Evolutionary conservation across 2,888 invertebrate genomes (phyloP).

Genomic region (Cabera pusaria): DNA sequence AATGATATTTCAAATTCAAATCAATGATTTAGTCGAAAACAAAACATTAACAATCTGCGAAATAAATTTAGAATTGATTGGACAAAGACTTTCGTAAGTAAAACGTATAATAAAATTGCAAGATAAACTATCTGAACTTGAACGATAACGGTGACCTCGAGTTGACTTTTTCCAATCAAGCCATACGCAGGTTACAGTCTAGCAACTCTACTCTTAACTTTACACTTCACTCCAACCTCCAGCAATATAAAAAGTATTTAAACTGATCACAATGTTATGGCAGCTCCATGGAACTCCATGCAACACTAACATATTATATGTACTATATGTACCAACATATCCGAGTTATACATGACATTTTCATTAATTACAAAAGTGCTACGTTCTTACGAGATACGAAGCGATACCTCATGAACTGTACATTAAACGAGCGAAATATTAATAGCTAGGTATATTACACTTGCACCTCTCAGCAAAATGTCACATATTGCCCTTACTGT

Average conservation of each 20-base stretch:
- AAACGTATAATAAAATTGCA: constrained; percentile 43
- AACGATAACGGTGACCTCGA: constrained; percentile 52
- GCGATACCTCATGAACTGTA: constrained; percentile 45
- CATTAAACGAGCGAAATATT: constrained; percentile 24
- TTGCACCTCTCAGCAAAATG: constrained; percentile 65
- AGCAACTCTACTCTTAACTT: constrained; percentile 80
- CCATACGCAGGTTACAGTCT: constrained; percentile 71
- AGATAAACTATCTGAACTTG: constrained; percentile 52
- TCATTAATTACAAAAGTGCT: constrained; percentile 59
- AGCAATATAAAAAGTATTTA: constrained; percentile 82
- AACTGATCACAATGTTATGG: constrained; percentile 82
- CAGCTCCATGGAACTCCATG: constrained; percentile 79
- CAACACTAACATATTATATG: constrained; percentile 54
- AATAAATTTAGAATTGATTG: constrained; percentile 69
- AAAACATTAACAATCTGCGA: constrained; percentile 78
- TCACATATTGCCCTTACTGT: constrained; percentile 69
- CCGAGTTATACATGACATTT: constrained; percentile 70
- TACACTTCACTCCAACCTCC: constrained; percentile 71
- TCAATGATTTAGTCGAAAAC: constrained; percentile 79
- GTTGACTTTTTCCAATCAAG: constrained; percentile 72
- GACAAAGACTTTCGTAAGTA: constrained; percentile 62
- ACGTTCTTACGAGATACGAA: constrained; percentile 46
- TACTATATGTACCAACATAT: constrained; percentile 55
- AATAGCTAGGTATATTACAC: constrained; percentile 37
- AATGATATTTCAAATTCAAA: constrained; percentile 73